These are phyloP conservation scores for Tridacna crocea DNA, from an alignment of 2,888 invertebrate species.

Conservation along the genomic window DNA sequence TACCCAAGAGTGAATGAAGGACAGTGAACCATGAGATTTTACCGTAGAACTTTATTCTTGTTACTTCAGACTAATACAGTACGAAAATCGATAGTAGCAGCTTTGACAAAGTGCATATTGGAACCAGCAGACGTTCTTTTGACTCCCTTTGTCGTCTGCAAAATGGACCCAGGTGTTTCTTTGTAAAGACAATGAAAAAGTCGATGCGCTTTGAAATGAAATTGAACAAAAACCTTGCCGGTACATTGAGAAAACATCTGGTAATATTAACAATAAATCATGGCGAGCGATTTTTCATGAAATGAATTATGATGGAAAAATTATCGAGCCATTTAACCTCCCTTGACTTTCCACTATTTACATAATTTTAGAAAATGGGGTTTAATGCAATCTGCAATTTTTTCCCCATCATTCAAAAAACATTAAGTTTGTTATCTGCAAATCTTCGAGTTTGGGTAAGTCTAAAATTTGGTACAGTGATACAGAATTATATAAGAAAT, in stretches of 20 bases:
- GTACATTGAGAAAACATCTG: constrained; percentile 18
- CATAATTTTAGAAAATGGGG: too few species aligned
- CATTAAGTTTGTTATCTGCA: too few species aligned
- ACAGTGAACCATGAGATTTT: neutral
- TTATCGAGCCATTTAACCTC: neutral
- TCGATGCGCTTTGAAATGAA: constrained; percentile 15
- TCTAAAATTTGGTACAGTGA: too few species aligned
- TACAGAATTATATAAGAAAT: too few species aligned
- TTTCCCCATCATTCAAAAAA: too few species aligned
- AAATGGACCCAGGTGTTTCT: constrained; percentile 19
- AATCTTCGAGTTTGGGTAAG: too few species aligned
- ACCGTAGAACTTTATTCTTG: neutral
- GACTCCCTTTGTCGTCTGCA: constrained; percentile 16
- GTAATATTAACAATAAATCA: constrained; percentile 11
- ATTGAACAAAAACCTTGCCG: constrained; percentile 3
- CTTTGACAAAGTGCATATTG: constrained; percentile 22
- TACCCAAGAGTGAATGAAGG: too few species aligned
- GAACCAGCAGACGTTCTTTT: constrained; percentile 21
- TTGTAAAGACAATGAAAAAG: constrained; percentile 11
- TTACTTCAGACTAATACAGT: constrained; percentile 2
- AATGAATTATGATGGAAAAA: neutral
- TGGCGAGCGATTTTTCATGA: neutral
- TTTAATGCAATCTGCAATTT: too few species aligned
- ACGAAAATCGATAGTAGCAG: constrained; percentile 20
- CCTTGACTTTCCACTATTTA: too few species aligned